Conservation (phyloP, 2,113 vertebrate species). For the Ophiodon elongatus region DNA sequence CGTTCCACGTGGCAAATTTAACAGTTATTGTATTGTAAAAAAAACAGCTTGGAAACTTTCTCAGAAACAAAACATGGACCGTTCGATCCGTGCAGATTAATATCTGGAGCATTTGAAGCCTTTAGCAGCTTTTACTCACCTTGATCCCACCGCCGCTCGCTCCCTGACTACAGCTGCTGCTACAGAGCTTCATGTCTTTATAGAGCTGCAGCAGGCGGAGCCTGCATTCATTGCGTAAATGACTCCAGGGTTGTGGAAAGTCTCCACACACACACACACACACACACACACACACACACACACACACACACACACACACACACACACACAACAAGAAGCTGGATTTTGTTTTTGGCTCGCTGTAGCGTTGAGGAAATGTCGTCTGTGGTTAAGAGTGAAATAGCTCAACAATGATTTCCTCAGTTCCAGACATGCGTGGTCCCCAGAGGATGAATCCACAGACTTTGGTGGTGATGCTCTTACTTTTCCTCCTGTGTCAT, state of each 20-base stretch:
- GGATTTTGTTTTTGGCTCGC: not conserved
- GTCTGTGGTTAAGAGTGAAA: not conserved
- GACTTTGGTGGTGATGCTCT: not conserved
- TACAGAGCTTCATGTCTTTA: fast-evolving
- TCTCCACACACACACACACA: slow-evolving; percentile 12
- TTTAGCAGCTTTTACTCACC: slow-evolving; percentile 22
- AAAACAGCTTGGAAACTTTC: not conserved
- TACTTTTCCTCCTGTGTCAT: not conserved
- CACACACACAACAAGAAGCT: slow-evolving; percentile 7
- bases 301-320: slow-evolving; percentile 7
- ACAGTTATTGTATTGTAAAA: not conserved
- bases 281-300: slow-evolving; percentile 18
- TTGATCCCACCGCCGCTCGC: not conserved
- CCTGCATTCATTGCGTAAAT: not conserved
- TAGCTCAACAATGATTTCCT: not conserved
- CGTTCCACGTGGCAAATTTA: not conserved
- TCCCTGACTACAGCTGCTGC: not conserved
- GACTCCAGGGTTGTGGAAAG: not conserved
- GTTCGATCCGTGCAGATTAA: not conserved
- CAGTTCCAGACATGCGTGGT: not conserved
- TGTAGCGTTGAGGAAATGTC: not conserved
- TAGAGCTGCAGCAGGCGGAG: not conserved
- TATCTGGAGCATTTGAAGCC: not conserved
- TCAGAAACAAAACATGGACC: not conserved
- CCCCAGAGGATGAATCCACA: not conserved